Evolutionary conservation across 2,113 vertebrate genomes (phyloP), one percentile per base, ranked within the genome.

Genomic region (Otocyon megalotis): DNA sequence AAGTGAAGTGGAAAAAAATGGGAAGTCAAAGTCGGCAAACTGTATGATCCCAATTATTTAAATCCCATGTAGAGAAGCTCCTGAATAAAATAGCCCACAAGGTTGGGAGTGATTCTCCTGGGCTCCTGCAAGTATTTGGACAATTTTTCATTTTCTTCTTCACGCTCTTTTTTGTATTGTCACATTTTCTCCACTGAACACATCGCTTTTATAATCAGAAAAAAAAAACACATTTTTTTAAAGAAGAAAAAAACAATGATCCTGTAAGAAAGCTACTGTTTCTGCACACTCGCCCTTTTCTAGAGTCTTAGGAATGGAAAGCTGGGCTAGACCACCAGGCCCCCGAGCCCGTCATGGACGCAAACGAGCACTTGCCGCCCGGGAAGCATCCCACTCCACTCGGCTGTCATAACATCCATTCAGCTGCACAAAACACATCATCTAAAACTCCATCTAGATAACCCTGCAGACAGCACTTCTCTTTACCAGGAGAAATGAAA

Each of bases 401-500:
- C 74, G 7, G 35, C 80, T 93, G 81, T 69, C 69, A 30, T 26
- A 48, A 35, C 30, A n/a, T 32, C 94, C 65, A n/a, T 65, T 60
- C 74, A 30, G 32, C 87, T 16, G 9, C 62, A 71, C 80, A 95
- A 50, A 92, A 82, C 16, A 50, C 13, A 72, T 80, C 56, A 35
- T 37, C 72, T 16, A 5, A 54, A 54, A 12, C 32, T 9, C 50
- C 62, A 56, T 35, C 69, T 72, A 65, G 65, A 92, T 58, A 50
- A 32, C 74, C 87, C 92, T 35, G 28, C 32, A 35, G 53, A 32
- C 62, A 37, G n/a, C 43, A 20, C 54, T 58, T 48, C 14, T 54
- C 37, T 94, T 76, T 67, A 60, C 65, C n/a, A 92, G 37, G 10
- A 88, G 62, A 80, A 80, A 79, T 62, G 43, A 67, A 71, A 95